A percentile compares a stretch with the other conserved stretches of the same genome.
phyloP scores from a whole-genome alignment of 2,888 invertebrate genomes.

The Parascotia fuliginaria region DNA sequence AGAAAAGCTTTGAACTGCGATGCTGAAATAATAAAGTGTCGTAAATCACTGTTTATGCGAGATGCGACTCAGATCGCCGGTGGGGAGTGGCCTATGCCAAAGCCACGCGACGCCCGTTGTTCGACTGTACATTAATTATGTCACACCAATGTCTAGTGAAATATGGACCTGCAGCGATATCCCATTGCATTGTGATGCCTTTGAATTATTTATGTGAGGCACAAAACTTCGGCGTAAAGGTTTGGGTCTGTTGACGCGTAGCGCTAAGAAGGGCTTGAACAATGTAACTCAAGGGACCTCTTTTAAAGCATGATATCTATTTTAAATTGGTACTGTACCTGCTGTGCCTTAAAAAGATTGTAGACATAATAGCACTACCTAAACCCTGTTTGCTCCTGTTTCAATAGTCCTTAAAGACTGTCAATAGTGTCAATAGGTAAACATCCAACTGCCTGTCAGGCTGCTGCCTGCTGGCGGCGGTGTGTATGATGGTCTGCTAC shows the following conservation, averaged over 20 bases:
- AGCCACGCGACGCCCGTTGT: slow-evolving; percentile 53
- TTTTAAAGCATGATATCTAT: too few relatives aligned
- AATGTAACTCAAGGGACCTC: too few relatives aligned
- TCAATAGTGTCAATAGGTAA: too few relatives aligned
- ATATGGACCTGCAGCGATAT: slow-evolving; percentile 75
- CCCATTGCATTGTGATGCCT: slow-evolving; percentile 65
- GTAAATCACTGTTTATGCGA: slow-evolving; percentile 61
- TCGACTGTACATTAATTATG: slow-evolving; percentile 68
- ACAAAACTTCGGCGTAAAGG: slow-evolving; percentile 20
- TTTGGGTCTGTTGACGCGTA: slow-evolving; percentile 4
- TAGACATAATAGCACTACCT: too few relatives aligned
- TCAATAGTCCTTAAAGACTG: too few relatives aligned
- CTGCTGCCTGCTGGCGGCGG: too few relatives aligned
- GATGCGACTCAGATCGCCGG: slow-evolving; percentile 42
- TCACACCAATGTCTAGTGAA: slow-evolving; percentile 65
- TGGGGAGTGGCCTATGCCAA: slow-evolving; percentile 48
- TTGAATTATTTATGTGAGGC: slow-evolving; percentile 68
- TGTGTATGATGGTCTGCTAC: too few relatives aligned
- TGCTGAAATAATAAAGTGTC: slow-evolving; percentile 37
- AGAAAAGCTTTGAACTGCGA: slow-evolving; percentile 15
- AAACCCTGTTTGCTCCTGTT: too few relatives aligned
- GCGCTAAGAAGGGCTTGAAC: not conserved
- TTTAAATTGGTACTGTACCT: too few relatives aligned
- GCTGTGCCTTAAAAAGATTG: too few relatives aligned
- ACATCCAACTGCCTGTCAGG: too few relatives aligned